Evolutionary conservation across 2,797 vertebrate species (phyloP).

Genomic region (Amblyraja radiata): DNA sequence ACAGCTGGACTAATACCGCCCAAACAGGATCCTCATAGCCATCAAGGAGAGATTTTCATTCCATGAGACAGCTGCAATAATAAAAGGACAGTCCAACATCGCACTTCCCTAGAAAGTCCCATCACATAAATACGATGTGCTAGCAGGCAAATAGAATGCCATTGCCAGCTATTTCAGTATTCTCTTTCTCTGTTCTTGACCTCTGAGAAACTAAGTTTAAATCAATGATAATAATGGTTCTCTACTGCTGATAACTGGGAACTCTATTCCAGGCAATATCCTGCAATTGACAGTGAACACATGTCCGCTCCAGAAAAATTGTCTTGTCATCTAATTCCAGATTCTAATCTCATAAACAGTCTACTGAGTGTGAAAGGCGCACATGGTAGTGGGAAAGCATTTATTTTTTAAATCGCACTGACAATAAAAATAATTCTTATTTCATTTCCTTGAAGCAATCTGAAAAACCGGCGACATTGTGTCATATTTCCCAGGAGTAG

Average conservation of each 20-base stretch:
- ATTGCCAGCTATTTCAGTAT: constrained; percentile 1
- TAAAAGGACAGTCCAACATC: neutral
- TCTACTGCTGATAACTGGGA: neutral
- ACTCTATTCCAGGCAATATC: constrained; percentile 28
- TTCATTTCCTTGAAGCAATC: neutral
- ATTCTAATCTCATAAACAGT: constrained; percentile 15
- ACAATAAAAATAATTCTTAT: neutral
- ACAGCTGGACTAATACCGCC: neutral
- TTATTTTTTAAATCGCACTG: neutral
- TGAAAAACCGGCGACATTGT: neutral
- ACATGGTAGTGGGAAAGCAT: neutral
- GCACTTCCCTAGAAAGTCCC: neutral
- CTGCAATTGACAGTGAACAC: neutral
- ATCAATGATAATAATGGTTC: constrained; percentile 18
- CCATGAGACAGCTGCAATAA: neutral
- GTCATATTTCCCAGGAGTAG: neutral
- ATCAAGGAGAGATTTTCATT: neutral
- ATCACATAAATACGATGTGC: constrained; percentile 8
- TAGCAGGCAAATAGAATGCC: neutral
- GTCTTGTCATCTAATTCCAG: constrained; percentile 18
- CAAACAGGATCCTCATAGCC: neutral
- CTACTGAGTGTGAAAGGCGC: neutral
- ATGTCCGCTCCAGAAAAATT: constrained; percentile 1
- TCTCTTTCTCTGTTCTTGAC: constrained; percentile 4
- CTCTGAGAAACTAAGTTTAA: neutral